phyloP scores from a whole-genome alignment of 2,797 vertebrate species.

The Hephaestus fuliginosus region DNA sequence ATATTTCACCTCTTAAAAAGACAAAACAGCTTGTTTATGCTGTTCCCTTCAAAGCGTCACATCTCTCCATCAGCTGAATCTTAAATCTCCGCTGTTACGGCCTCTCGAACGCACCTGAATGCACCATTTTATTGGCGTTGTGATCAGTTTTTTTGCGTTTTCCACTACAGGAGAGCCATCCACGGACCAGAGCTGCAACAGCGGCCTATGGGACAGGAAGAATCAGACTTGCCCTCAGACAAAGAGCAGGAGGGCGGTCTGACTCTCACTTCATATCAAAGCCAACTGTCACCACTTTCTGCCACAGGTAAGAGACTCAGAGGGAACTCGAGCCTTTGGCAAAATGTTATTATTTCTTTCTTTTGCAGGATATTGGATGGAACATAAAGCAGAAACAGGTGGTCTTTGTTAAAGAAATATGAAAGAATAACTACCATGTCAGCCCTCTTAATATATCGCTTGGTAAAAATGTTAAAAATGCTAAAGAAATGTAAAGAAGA shows the following conservation, averaged over 20 bases:
- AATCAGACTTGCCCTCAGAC: constrained; percentile 69
- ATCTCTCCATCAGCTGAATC: neutral
- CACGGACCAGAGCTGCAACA: constrained; percentile 60
- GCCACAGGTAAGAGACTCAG: constrained; percentile 65
- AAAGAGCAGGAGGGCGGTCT: constrained; percentile 60
- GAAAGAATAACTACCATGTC: neutral
- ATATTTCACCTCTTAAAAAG: constrained; percentile 32
- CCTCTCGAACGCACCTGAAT: neutral
- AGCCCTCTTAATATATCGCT: neutral
- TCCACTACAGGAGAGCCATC: constrained; percentile 70
- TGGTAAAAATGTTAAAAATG: neutral
- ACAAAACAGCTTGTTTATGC: neutral
- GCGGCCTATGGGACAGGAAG: constrained; percentile 78
- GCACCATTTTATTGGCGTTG: neutral
- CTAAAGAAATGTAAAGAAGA: neutral
- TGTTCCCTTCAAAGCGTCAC: neutral
- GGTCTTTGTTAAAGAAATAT: neutral
- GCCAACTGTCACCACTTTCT: constrained; percentile 52
- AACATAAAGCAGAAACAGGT: neutral
- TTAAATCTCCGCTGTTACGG: neutral
- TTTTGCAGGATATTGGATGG: neutral
- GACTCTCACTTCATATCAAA: constrained; percentile 48
- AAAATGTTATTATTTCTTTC: neutral
- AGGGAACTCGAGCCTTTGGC: neutral
- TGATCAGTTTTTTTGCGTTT: neutral